A percentile compares a stretch with the other conserved stretches of the same genome.
Conservation (phyloP, 2,888 invertebrate genomes). For the Dysmachus trigonus region DNA sequence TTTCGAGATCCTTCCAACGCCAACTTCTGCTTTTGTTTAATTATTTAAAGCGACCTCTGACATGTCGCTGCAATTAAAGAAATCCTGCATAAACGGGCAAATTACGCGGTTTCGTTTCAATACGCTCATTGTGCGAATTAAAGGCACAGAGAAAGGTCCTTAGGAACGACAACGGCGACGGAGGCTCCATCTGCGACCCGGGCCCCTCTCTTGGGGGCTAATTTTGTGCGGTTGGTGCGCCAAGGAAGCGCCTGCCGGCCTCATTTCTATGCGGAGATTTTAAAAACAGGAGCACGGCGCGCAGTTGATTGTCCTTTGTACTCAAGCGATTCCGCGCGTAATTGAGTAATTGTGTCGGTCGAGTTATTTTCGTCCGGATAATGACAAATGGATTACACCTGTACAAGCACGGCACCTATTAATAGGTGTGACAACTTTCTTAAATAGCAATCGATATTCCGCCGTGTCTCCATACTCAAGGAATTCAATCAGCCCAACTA, state of each 20-base stretch:
- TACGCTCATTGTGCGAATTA: background rate
- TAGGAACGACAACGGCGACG: background rate
- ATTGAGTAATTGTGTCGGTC: background rate
- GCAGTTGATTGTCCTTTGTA: background rate
- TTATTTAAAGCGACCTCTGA: background rate
- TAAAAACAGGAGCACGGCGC: background rate
- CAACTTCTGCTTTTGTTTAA: background rate
- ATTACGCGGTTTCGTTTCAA: constrained; percentile 14
- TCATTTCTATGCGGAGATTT: background rate
- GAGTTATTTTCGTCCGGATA: background rate
- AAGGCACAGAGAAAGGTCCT: background rate
- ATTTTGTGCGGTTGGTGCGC: background rate
- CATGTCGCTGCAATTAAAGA: constrained; percentile 1
- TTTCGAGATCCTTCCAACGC: background rate
- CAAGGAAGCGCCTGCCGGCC: background rate
- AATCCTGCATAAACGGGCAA: background rate
- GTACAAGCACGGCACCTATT: background rate
- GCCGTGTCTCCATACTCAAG: background rate
- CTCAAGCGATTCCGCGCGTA: background rate
- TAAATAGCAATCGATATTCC: background rate
- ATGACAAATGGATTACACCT: background rate
- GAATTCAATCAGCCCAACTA: background rate
- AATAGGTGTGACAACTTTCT: background rate
- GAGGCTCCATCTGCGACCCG: background rate
- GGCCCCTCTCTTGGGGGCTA: background rate